phyloP scores from a whole-genome alignment of 2,797 vertebrate species.

The Coreius guichenoti region DNA sequence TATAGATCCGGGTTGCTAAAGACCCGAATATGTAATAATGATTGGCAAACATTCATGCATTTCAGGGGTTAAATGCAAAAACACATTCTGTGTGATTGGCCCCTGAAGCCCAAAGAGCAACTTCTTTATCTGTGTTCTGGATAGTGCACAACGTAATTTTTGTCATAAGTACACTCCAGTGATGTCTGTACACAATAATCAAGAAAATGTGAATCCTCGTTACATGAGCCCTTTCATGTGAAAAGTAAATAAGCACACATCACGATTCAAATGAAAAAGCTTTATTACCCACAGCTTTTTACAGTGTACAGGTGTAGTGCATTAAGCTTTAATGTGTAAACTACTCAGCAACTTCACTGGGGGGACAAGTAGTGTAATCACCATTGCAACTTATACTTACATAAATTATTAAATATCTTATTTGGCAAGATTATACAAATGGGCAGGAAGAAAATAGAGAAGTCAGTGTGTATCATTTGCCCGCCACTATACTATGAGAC shows the following conservation, averaged over 20 bases:
- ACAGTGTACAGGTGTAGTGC: constrained; percentile 82
- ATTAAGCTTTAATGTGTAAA: constrained; percentile 81
- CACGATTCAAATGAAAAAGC: constrained; percentile 75
- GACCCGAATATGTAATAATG: too few relatives aligned
- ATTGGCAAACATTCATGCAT: too few relatives aligned
- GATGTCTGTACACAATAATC: background rate
- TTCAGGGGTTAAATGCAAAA: background rate
- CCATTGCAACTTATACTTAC: constrained; percentile 75
- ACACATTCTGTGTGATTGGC: background rate
- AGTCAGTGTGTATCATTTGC: constrained; percentile 68
- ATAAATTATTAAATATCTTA: constrained; percentile 82
- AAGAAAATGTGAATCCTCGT: background rate
- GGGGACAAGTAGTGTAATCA: constrained; percentile 71
- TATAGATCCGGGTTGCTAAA: too few relatives aligned
- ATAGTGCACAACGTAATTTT: background rate
- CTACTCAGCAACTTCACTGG: constrained; percentile 79
- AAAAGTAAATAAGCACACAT: constrained; percentile 21
- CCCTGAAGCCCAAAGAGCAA: background rate
- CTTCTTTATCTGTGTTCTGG: too few relatives aligned
- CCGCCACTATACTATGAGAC: constrained; percentile 62
- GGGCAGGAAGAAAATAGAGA: constrained; percentile 73
- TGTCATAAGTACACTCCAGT: background rate
- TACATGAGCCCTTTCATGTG: background rate
- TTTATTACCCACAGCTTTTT: constrained; percentile 88
- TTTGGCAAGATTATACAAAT: constrained; percentile 86